Evolutionary conservation across 2,888 invertebrate genomes (phyloP).

Genomic region (Chelonus formosanus): DNA sequence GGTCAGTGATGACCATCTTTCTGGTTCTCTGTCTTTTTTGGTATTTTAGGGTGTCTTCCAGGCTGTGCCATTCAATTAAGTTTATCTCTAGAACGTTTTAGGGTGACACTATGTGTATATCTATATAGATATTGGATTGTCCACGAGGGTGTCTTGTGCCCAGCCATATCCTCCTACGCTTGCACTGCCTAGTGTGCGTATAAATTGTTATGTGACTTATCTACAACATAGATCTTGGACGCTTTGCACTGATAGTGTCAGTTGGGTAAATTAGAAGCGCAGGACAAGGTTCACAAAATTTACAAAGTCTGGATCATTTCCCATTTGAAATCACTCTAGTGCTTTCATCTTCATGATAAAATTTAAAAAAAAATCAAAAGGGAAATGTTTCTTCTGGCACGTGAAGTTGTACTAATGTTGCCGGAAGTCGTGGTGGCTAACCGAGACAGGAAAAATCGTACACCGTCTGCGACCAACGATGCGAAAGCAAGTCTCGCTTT

Average conservation of each 20-base stretch:
- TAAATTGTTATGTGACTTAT: conserved; percentile 43
- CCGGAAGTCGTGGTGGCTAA: conserved; percentile 11
- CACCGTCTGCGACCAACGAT: conserved; percentile 20
- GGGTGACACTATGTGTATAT: conserved; percentile 43
- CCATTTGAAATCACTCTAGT: conserved; percentile 44
- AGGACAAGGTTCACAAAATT: conserved; percentile 43
- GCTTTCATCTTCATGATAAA: not conserved
- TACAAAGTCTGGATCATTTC: conserved; percentile 50
- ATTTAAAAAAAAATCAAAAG: not conserved
- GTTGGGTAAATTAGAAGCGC: conserved; percentile 38
- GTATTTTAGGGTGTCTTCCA: conserved; percentile 34
- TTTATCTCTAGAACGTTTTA: conserved; percentile 51
- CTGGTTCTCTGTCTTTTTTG: conserved; percentile 25
- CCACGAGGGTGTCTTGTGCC: conserved; percentile 36
- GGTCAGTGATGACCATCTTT: conserved; percentile 2
- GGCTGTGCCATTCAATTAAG: conserved; percentile 56
- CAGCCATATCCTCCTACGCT: conserved; percentile 27
- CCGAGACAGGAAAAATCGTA: conserved; percentile 15
- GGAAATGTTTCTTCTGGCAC: conserved; percentile 7
- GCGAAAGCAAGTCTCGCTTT: conserved; percentile 1
- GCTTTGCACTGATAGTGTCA: conserved; percentile 12
- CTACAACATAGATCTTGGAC: conserved; percentile 33
- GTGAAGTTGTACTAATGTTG: conserved; percentile 7
- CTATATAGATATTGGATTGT: conserved; percentile 34
- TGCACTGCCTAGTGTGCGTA: conserved; percentile 23